These are phyloP conservation scores for Mus pahari DNA, from an alignment of 2,113 vertebrate genomes.

Conservation along the genomic window DNA sequence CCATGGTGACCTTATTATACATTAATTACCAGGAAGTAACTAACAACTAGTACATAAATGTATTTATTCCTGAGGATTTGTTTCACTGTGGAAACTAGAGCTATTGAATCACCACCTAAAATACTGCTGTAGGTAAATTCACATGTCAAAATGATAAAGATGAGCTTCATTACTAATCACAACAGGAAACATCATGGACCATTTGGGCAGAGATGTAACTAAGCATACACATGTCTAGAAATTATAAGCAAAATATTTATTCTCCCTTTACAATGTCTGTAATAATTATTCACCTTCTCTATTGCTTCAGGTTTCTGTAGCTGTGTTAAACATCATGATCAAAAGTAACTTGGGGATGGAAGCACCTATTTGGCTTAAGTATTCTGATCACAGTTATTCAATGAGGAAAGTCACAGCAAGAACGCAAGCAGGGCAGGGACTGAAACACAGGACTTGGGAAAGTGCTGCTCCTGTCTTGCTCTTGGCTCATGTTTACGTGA, in stretches of 20 bases:
- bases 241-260: not conserved
- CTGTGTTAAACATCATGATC: not conserved
- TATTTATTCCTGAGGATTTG: not conserved
- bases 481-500: too few relatives aligned
- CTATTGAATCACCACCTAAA: not conserved
- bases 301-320: not conserved
- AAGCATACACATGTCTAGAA: constrained; percentile 3
- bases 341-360: not conserved
- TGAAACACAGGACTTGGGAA: not conserved
- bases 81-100: not conserved
- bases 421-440: not conserved
- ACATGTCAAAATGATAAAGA: constrained; percentile 17
- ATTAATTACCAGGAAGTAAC: not conserved
- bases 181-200: not conserved
- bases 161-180: not conserved
- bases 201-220: constrained; percentile 13
- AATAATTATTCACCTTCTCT: not conserved
- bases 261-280: not conserved
- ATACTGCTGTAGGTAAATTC: not conserved
- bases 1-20: not conserved
- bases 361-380: not conserved
- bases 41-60: not conserved
- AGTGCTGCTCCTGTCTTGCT: not conserved
- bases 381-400: not conserved
- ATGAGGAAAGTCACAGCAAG: too few relatives aligned